These are phyloP conservation scores for Parus major DNA, from an alignment of 2,113 vertebrate species.

Conservation along the genomic window DNA sequence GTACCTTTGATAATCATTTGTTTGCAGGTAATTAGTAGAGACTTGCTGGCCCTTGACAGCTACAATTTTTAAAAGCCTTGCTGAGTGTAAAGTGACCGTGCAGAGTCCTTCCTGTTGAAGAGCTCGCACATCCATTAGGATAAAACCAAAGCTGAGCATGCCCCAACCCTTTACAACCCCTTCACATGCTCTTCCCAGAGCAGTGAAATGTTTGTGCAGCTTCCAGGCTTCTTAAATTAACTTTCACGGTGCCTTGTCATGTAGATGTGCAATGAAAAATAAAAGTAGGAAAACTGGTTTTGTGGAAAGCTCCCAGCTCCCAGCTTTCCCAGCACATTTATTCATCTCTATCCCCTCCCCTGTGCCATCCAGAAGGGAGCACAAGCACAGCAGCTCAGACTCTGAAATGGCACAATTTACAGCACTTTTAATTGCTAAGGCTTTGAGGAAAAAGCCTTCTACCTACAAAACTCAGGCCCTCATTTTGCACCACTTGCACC, in stretches of 20 bases:
- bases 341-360: not conserved
- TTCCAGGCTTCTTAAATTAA: not conserved
- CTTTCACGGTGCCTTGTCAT: fast-evolving
- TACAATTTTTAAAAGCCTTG: not conserved
- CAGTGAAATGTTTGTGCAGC: not conserved
- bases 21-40: not conserved
- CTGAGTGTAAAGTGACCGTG: not conserved
- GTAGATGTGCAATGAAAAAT: not conserved
- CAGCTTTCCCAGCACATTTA: not conserved
- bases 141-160: not conserved
- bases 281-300: not conserved
- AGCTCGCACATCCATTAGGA: not conserved
- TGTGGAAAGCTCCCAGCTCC: not conserved
- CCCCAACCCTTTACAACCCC: not conserved
- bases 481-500: not conserved
- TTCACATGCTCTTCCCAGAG: not conserved
- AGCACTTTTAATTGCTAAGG: not conserved
- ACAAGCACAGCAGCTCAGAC: not conserved
- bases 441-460: not conserved
- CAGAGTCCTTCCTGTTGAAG: not conserved
- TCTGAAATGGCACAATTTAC: not conserved
- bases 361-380: not conserved
- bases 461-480: not conserved
- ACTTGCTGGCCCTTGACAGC: not conserved
- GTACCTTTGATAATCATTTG: not conserved